These are phyloP conservation scores for Emberiza fucata DNA, from an alignment of 2,113 vertebrate genomes.

Conservation along the genomic window DNA sequence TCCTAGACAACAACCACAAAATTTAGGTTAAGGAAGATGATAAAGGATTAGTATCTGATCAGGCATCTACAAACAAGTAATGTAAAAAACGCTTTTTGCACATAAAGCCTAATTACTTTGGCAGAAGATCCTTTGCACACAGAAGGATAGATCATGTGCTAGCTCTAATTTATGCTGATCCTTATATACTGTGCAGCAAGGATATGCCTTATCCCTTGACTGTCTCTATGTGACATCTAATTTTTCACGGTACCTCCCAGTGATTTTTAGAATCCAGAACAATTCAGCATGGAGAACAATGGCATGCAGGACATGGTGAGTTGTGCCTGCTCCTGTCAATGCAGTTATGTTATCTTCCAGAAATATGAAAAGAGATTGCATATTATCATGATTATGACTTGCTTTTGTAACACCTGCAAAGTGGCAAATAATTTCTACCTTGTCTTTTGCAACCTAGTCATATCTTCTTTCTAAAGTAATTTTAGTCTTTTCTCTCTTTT, in stretches of 20 bases:
- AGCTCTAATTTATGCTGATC: constrained; percentile 63
- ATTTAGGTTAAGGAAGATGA: constrained; percentile 25
- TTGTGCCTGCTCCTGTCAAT: background rate
- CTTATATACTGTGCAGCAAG: constrained; percentile 22
- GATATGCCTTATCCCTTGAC: constrained; percentile 39
- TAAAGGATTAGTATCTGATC: constrained; percentile 26
- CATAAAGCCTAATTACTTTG: constrained; percentile 40
- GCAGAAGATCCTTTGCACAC: constrained; percentile 34
- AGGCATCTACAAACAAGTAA: constrained; percentile 5
- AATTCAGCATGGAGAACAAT: constrained; percentile 20
- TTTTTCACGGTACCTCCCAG: constrained; percentile 6
- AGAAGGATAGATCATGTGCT: constrained; percentile 35
- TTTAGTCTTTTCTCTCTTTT: background rate
- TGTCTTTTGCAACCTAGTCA: background rate
- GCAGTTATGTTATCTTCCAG: background rate
- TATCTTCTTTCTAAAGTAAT: background rate
- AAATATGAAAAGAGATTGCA: background rate
- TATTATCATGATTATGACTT: background rate
- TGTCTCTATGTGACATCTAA: background rate
- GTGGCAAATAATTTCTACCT: background rate
- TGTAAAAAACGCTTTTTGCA: constrained; percentile 12
- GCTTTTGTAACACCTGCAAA: background rate
- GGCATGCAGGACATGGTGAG: background rate
- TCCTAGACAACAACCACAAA: background rate
- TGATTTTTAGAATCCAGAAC: constrained; percentile 18